Base-by-base conservation (phyloP, 1,140 invertebrate species). In the Drosophila nigromelanica region DNA sequence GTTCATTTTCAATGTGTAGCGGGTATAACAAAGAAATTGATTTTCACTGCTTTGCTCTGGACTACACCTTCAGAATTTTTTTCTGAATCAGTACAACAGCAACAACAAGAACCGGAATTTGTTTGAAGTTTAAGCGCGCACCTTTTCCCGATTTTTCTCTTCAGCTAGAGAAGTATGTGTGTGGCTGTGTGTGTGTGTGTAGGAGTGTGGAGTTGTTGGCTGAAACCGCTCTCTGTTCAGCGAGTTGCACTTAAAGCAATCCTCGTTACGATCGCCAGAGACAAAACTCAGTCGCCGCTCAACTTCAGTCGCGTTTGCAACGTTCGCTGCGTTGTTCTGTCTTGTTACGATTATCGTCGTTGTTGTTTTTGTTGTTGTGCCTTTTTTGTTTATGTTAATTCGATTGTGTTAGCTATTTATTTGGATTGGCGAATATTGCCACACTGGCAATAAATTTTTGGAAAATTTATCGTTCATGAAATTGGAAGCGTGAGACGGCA, bases 351-450 rank as follows among this genome's bases (percentile, higher is more conserved):
- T 47, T 58, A 48, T 52, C 35, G 15, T 55, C 67, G 39, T 54
- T 48, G 42, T 43, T 54, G 56, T 47, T 61, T 42, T 63, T 55
- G 12, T 62, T 75, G 14, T 74, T 48, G 18, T 35, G 21, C 8
- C 24, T 27, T 42, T 68, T 70, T 76, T 86, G 82, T 87, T 87
- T 87, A 89, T 87, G 82, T 76, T 87, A 87, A 87, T 87, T 62
- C 48, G 54, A 59, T 73, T 67, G 75, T 68, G 45, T 79, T 82
- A 67, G 64, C 70, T 70, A 73, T 82, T 78, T 76, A 82, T 81
- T 72, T 71, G 50, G 27, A 33, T 75, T 75, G 61, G 48, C 64
- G 45, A 58, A 60, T 67, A 76, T 67, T 78, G 82, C 78, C 66
- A 72, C 66, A 70, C 60, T 68, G 60, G 78, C 82, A 68, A 86